Base-by-base conservation (phyloP, 2,888 invertebrate species). In the Lissonota sp. region DNA sequence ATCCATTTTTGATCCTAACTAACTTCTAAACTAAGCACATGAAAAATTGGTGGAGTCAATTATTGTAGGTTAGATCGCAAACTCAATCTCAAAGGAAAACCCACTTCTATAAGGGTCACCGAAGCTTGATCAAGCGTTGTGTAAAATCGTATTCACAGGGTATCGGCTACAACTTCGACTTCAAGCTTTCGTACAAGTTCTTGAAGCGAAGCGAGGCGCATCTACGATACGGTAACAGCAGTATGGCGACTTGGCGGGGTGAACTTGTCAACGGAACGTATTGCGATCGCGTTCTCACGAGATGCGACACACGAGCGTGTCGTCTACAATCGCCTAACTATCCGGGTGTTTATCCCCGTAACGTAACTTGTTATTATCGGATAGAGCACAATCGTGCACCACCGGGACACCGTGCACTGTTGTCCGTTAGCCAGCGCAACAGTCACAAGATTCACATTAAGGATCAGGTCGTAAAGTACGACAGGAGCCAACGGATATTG, bases 241-340 rank as follows among this genome's bases (percentile, higher is more conserved):
- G 95, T 12, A 94, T 95, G 89, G 94, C 94, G 79, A 96, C 96
- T 79, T 96, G 96, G 95, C 93, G 97, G 69, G 97, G 97, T 37
- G 96, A 96, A 87, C 93, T 95, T 78, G 95, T 96, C 66, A 94
- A 95, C 14, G 96, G 96, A 84, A 96, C 96, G 83, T 96, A 96
- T 92, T 97, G 97, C 93, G 97, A 97, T 93, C 95, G 97, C 88
- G 94, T 96, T 87, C 94, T 97, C 87, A 96, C 96, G 89, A 95
- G 96, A 91, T 97, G 97, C 92, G 96, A 96, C 92, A 94, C 95
- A 79, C 92, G 93, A 66, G 93, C 93, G 60, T 96, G 96, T 93
- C 95, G 96, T 83, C 95, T 97, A 81, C 96, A 97, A 93, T 97
- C 97, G 37, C 98, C 98, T 8, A 98, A 98, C 94, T 98, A 97